These are phyloP conservation scores for Zapornia atra DNA, from an alignment of 2,113 vertebrate genomes.

Conservation along the genomic window DNA sequence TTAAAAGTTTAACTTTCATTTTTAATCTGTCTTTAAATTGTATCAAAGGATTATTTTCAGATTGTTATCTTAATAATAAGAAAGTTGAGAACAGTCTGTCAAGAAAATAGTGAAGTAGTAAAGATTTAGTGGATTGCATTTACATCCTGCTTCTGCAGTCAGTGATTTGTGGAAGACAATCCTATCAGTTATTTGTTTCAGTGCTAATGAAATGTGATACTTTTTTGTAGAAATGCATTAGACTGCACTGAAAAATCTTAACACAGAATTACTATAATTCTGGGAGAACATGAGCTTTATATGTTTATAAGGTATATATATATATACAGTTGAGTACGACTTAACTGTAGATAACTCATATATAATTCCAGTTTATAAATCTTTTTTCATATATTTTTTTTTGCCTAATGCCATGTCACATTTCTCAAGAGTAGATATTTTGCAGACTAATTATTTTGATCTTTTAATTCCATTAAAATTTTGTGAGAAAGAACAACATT, in stretches of 20 bases:
- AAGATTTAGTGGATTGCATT: background rate
- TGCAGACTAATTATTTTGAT: background rate
- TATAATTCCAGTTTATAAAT: background rate
- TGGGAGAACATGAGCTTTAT: background rate
- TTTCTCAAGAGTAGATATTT: background rate
- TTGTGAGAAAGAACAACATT: background rate
- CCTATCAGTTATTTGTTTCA: background rate
- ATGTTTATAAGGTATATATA: background rate
- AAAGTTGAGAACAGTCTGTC: background rate
- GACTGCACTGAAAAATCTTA: background rate
- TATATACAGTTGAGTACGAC: background rate
- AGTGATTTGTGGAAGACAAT: background rate
- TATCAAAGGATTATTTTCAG: background rate
- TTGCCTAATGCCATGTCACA: background rate
- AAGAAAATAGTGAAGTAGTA: background rate
- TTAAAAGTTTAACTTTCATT: background rate
- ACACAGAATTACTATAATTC: background rate
- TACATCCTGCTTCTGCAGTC: background rate
- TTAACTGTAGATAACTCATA: background rate
- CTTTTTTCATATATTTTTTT: background rate
- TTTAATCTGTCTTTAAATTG: background rate
- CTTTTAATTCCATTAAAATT: background rate
- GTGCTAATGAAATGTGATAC: background rate
- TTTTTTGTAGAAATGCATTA: background rate
- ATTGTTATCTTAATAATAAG: background rate